Conservation (phyloP, 2,797 vertebrate species). For the Tapera naevia region DNA sequence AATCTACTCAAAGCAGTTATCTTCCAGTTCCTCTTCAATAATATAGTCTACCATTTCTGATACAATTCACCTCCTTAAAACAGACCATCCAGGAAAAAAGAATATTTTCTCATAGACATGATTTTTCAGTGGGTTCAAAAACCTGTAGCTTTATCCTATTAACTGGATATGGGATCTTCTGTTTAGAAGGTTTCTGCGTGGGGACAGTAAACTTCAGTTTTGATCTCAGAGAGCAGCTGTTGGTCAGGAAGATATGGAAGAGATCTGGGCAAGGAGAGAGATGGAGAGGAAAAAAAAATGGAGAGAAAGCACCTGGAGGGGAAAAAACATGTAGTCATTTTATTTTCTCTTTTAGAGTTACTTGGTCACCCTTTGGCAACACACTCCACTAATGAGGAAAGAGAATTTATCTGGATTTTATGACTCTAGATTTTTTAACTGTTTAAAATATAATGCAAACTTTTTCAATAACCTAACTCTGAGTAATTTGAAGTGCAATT, state of each 20-base stretch:
- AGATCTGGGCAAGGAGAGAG: not conserved
- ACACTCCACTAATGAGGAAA: not conserved
- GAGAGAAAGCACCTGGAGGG: not conserved
- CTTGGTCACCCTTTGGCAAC: not conserved
- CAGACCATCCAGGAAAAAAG: not conserved
- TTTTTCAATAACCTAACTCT: not conserved
- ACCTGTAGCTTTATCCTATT: not conserved
- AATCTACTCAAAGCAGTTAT: not conserved
- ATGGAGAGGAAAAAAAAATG: not conserved
- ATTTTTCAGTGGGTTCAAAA: not conserved
- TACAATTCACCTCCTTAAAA: not conserved
- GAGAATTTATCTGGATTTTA: not conserved
- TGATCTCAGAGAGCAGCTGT: not conserved
- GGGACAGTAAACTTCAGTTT: not conserved
- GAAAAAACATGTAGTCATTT: not conserved
- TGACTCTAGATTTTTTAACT: not conserved
- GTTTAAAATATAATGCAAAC: not conserved
- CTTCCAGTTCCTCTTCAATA: not conserved
- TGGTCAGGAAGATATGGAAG: not conserved
- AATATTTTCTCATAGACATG: not conserved
- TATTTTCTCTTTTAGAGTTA: not conserved
- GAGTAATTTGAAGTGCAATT: constrained; percentile 38
- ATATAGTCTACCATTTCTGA: not conserved
- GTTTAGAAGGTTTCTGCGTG: not conserved
- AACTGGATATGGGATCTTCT: not conserved